Conservation (phyloP, 2,888 invertebrate genomes). For the Sphaerophoria taeniata region DNA sequence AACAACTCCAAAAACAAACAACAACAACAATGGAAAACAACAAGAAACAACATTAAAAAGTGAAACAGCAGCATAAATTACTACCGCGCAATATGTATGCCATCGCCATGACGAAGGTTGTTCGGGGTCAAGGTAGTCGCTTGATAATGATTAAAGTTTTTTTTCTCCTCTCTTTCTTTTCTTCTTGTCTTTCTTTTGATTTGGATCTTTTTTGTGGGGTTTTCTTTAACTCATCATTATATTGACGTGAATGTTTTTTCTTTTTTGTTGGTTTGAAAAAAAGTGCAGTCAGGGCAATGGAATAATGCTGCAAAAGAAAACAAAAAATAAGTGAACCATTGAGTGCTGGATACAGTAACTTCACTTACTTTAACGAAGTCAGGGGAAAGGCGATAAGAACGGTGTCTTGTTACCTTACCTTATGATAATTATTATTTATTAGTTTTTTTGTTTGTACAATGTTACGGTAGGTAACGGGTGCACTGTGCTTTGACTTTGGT, state of each 20-base stretch:
- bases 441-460: constrained; percentile 57
- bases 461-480: constrained; percentile 73
- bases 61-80: constrained; percentile 72
- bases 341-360: constrained; percentile 70
- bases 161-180: constrained; percentile 43
- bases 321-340: constrained; percentile 63
- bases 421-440: constrained; percentile 54
- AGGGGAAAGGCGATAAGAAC: constrained; percentile 41
- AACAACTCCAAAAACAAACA: constrained; percentile 23
- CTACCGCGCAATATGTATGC: constrained; percentile 69
- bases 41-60: constrained; percentile 60
- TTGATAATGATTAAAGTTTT: constrained; percentile 72
- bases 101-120: constrained; percentile 71
- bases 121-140: constrained; percentile 73
- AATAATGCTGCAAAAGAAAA: constrained; percentile 20
- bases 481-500: constrained; percentile 61
- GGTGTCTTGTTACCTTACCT: constrained; percentile 62
- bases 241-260: constrained; percentile 11
- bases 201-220: constrained; percentile 48
- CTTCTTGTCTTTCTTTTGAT: constrained; percentile 40
- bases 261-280: constrained; percentile 22
- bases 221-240: constrained; percentile 51
- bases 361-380: constrained; percentile 7
- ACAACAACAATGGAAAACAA: constrained; percentile 10
- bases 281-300: constrained; percentile 36